These are phyloP conservation scores for Hippocampus comes DNA, from an alignment of 2,113 vertebrate species.

Conservation along the genomic window DNA sequence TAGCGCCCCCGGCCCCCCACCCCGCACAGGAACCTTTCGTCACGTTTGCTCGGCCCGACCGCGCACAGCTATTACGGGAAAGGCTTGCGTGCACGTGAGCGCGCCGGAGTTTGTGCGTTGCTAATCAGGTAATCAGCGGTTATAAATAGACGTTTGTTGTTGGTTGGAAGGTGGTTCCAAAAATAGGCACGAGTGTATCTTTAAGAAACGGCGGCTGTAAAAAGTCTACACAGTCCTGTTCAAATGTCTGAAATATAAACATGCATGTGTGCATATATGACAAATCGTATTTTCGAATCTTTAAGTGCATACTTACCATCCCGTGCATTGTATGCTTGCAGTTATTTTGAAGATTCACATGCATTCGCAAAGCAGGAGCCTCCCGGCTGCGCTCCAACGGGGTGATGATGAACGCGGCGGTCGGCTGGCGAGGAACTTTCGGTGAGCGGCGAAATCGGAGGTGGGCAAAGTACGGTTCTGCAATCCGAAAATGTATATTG, in stretches of 20 bases:
- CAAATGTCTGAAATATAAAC: not conserved
- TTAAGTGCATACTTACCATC: no score
- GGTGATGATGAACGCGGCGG: not conserved
- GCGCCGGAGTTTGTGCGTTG: not conserved
- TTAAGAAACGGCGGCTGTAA: not conserved
- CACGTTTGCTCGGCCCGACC: not conserved
- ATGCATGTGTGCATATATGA: no score
- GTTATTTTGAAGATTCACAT: not conserved
- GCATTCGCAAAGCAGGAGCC: not conserved
- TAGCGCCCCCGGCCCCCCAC: not conserved
- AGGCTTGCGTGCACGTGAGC: not conserved
- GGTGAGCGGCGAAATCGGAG: not conserved
- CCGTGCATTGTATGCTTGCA: no score
- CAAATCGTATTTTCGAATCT: no score
- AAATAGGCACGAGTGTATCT: constrained; percentile 31
- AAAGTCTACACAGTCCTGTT: not conserved
- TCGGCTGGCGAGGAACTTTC: not conserved
- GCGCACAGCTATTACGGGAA: constrained; percentile 14
- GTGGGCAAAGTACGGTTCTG: not conserved
- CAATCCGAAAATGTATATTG: no score
- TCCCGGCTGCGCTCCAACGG: not conserved
- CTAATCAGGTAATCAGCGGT: constrained; percentile 37
- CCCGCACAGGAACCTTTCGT: not conserved
- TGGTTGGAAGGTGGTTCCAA: constrained; percentile 32
- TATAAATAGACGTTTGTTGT: constrained; percentile 49